Conservation (phyloP, 2,113 vertebrate genomes). For the Polyodon spathula region DNA sequence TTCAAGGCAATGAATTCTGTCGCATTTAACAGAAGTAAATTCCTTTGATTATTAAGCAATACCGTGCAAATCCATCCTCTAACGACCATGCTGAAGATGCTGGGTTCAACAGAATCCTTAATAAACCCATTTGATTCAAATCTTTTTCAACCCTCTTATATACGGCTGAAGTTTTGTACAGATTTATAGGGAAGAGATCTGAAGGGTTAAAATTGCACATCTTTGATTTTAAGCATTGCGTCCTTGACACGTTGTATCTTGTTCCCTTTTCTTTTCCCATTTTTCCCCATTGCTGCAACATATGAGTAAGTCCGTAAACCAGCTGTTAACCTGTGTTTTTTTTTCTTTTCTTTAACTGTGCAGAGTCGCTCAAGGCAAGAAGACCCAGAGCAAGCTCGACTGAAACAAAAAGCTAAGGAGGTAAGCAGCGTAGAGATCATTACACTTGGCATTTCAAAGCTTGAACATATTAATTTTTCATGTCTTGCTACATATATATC, state of each 20-base stretch:
- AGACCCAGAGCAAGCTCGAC: constrained; percentile 83
- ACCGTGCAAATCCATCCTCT: too few relatives aligned
- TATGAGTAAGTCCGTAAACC: constrained; percentile 72
- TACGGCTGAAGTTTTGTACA: constrained; percentile 62
- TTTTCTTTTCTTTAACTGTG: constrained; percentile 47
- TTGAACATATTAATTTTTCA: constrained; percentile 88
- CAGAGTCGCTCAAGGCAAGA: constrained; percentile 87
- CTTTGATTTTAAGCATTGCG: constrained; percentile 58
- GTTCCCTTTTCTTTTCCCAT: constrained; percentile 62
- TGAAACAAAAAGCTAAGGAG: constrained; percentile 93
- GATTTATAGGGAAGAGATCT: constrained; percentile 63
- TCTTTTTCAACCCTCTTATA: constrained; percentile 56
- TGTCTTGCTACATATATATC: constrained; percentile 87
- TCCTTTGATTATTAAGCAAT: too few relatives aligned
- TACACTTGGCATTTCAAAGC: constrained; percentile 93
- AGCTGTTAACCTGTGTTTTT: constrained; percentile 81
- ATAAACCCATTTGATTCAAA: constrained; percentile 65
- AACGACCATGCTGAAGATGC: not conserved
- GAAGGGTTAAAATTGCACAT: constrained; percentile 54
- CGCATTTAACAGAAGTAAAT: too few relatives aligned
- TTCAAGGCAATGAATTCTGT: too few relatives aligned
- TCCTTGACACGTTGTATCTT: constrained; percentile 73
- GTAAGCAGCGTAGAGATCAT: constrained; percentile 82
- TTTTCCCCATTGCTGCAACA: constrained; percentile 67
- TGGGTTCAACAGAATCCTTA: constrained; percentile 53